Conservation (phyloP, 2,888 invertebrate species). For the Helicoverpa assulta region DNA sequence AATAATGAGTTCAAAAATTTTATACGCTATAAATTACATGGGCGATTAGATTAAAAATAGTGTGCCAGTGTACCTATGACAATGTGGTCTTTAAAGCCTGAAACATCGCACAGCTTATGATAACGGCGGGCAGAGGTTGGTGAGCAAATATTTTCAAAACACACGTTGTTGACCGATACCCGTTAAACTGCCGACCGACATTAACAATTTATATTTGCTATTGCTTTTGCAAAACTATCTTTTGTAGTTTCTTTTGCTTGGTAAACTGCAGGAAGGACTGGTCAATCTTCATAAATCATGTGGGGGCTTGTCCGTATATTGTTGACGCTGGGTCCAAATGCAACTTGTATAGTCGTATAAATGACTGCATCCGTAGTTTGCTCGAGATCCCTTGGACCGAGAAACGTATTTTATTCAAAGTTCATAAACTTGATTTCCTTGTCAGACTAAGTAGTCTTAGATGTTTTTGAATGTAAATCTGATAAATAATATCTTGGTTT, state of each 20-base stretch:
- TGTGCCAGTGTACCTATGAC: not conserved
- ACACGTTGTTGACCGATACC: slow-evolving; percentile 23
- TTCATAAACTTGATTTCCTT: not conserved
- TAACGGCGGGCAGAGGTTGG: slow-evolving; percentile 35
- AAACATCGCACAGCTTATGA: slow-evolving; percentile 27
- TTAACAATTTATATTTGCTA: slow-evolving; percentile 20
- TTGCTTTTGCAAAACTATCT: not conserved
- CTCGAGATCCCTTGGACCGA: not conserved
- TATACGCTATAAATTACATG: not conserved
- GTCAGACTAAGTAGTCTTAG: too few relatives aligned
- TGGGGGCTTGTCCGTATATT: not conserved
- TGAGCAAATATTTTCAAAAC: slow-evolving; percentile 57
- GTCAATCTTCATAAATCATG: not conserved
- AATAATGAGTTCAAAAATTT: not conserved
- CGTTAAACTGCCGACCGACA: slow-evolving; percentile 26
- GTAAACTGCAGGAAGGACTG: not conserved
- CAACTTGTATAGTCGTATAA: not conserved
- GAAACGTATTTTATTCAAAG: not conserved
- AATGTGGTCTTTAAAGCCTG: not conserved
- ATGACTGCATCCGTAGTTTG: not conserved
- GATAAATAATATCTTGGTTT: too few relatives aligned
- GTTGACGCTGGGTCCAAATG: not conserved
- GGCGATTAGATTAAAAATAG: slow-evolving; percentile 11
- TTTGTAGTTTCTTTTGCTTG: not conserved
- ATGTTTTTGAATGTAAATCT: too few relatives aligned